A percentile compares a stretch with the other conserved stretches of the same genome.
phyloP scores from a whole-genome alignment of 1,140 invertebrate genomes.

The Drosophila paulistorum region DNA sequence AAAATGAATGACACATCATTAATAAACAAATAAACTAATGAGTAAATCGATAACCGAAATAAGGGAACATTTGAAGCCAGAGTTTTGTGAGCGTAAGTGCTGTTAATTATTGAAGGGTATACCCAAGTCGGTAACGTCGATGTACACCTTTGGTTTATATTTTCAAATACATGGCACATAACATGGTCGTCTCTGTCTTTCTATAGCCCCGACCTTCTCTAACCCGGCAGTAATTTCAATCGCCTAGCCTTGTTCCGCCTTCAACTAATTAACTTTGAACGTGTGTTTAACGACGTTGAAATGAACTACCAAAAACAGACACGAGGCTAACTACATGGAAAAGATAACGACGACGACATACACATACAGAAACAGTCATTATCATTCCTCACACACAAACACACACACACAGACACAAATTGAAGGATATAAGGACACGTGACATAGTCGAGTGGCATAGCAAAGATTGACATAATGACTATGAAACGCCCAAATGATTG shows the following conservation, averaged over 20 bases:
- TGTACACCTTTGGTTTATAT: background rate
- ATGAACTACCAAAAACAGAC: slow-evolving; percentile 75
- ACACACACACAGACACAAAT: slow-evolving; percentile 28
- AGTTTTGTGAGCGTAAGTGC: too few relatives aligned
- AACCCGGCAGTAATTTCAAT: slow-evolving; percentile 1
- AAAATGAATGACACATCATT: too few relatives aligned
- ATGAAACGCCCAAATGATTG: slow-evolving; percentile 74
- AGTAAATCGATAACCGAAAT: too few relatives aligned
- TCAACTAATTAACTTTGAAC: slow-evolving; percentile 64
- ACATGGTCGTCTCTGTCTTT: background rate
- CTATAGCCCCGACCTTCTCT: background rate
- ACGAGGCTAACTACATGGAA: slow-evolving; percentile 45
- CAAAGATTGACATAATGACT: slow-evolving; percentile 46
- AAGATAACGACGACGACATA: slow-evolving; percentile 59
- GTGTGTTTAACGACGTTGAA: slow-evolving; percentile 75
- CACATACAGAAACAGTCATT: slow-evolving; percentile 31
- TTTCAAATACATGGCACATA: slow-evolving; percentile 1
- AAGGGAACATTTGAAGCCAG: too few relatives aligned
- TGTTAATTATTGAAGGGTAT: too few relatives aligned
- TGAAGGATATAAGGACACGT: slow-evolving; percentile 36
- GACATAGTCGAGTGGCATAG: slow-evolving; percentile 33
- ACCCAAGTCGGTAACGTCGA: too few relatives aligned
- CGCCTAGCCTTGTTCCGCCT: slow-evolving; percentile 7
- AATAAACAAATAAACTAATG: too few relatives aligned
- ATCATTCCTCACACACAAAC: slow-evolving; percentile 21